phyloP scores from a whole-genome alignment of 2,113 vertebrate genomes.

The Callocephalon fimbriatum region DNA sequence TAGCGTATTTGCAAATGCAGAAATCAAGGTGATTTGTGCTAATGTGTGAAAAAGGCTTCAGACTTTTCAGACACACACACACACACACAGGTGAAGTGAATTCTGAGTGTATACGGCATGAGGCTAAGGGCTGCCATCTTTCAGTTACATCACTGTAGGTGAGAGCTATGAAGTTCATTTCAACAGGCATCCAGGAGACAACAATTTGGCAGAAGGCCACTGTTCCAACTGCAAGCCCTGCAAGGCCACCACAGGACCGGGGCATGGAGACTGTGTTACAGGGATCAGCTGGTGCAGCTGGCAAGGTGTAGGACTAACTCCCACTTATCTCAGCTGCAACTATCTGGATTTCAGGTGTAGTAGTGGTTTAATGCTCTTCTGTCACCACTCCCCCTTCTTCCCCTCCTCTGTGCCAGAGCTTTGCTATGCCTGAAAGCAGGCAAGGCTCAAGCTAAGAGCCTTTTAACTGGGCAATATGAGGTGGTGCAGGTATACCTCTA shows the following conservation, averaged over 20 bases:
- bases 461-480: fast-evolving
- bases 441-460: neutral
- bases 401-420: fast-evolving
- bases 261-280: fast-evolving
- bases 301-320: fast-evolving
- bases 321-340: neutral
- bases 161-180: neutral
- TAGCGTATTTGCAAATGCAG: neutral
- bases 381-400: fast-evolving
- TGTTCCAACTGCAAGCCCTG: fast-evolving
- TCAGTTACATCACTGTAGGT: neutral
- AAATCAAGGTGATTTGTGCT: neutral
- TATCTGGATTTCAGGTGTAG: fast-evolving
- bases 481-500: neutral
- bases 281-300: fast-evolving
- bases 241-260: neutral
- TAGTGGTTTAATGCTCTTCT: neutral
- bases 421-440: neutral
- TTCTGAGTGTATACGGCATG: neutral
- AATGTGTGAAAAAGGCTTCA: neutral
- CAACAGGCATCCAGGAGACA: neutral
- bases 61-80: neutral
- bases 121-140: neutral
- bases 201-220: neutral
- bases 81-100: neutral